phyloP scores from a whole-genome alignment of 2,888 invertebrate species.

The Ryuthela nishihirai region DNA sequence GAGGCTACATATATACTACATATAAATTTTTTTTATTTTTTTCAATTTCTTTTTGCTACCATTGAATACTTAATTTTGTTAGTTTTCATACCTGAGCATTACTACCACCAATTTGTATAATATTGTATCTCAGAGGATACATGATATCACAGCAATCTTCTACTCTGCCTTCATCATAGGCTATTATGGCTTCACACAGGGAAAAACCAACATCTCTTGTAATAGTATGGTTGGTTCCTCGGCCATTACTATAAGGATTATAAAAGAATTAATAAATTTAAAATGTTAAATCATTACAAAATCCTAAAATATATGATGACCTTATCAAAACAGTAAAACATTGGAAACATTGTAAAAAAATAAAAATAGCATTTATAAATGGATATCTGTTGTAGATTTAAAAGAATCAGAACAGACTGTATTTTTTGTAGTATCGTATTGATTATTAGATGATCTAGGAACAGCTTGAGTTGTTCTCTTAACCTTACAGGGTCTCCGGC shows the following conservation, averaged over 20 bases:
- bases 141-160: slow-evolving; percentile 48
- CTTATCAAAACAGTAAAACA: too few relatives aligned
- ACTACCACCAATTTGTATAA: slow-evolving; percentile 52
- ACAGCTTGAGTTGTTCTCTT: too few relatives aligned
- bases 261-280: too few relatives aligned
- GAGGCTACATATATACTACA: neutral
- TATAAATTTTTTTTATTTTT: neutral
- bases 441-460: too few relatives aligned
- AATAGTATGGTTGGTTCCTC: slow-evolving; percentile 24
- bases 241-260: slow-evolving; percentile 18
- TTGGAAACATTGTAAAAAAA: too few relatives aligned
- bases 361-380: too few relatives aligned
- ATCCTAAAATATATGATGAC: too few relatives aligned
- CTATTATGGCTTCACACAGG: slow-evolving; percentile 48
- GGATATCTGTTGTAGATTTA: too few relatives aligned
- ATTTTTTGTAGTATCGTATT: too few relatives aligned
- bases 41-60: neutral
- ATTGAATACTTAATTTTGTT: neutral
- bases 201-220: slow-evolving; percentile 31
- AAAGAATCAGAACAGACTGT: too few relatives aligned
- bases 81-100: slow-evolving; percentile 51
- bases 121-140: slow-evolving; percentile 48
- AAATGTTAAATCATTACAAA: too few relatives aligned
- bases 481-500: too few relatives aligned
- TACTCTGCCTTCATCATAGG: slow-evolving; percentile 49